Evolutionary conservation across 1,140 invertebrate species (phyloP), one percentile per base, ranked within the genome.

Genomic region (Drosophila aff.): DNA sequence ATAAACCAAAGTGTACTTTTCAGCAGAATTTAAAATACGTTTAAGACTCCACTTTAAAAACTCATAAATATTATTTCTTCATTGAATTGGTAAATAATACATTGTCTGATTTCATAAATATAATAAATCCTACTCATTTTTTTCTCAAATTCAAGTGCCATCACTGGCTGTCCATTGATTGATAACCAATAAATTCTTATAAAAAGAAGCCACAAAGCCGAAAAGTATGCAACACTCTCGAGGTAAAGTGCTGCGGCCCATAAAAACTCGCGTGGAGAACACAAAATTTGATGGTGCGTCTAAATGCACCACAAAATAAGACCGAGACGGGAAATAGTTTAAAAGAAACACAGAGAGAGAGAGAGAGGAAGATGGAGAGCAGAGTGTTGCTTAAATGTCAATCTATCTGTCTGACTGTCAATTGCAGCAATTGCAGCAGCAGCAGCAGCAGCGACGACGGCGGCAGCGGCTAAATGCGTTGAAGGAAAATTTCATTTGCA

Each of bases 401-500:
- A 90, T 90, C 85, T 90, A 90, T 90, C 83, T 76, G 79, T 90
- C 85, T 85, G 85, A 80, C 81, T 91, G 89, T 91, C 89, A 91
- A 91, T 91, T 91, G 75, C 73, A 91, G 85, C 84, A 89, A 90
- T 90, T 84, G 84, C 68, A 79, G 72, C 61, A 68, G 16, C 53
- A 52, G 31, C 62, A 43, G 9, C 55, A 50, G 7, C 40, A 18
- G 26, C 50, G 59, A 52, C 53, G 15, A n/a, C 62, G 31, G 44
- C 59, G 69, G 63, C 75, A 67, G 49, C 31, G 72, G 80, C 85
- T 90, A 90, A 90, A 90, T 81, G 87, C 83, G 86, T 81, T 87
- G 84, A 89, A 84, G 69, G 85, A 90, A 90, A 90, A 92, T 92
- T 92, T 92, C 90, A 92, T 92, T 92, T 92, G 90, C 90, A 92